Base-by-base conservation (phyloP, 92 coral and sea anemone species). In the Umimayanthus chanpuru region DNA sequence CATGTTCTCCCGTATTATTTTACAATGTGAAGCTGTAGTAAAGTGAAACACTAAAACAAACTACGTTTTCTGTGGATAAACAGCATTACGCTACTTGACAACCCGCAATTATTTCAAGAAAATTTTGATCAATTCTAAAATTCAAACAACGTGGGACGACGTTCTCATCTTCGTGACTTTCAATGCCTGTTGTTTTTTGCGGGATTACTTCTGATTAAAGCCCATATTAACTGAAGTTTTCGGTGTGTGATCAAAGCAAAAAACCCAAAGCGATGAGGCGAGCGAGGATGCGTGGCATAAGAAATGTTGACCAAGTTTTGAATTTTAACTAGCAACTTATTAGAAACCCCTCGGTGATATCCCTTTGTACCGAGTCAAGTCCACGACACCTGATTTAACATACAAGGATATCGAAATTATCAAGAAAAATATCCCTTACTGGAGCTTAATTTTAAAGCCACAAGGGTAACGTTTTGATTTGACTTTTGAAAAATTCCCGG, bases 311-410 rank as follows among this genome's bases (percentile, higher is more conserved):
- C 76, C 29, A 32, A 68, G 38, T 83, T 83, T 83, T 83, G 87
- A 71, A 83, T 70, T 68, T 68, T 83, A 83, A 83, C 87, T 68
- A 70, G 65, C 38, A 83, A 50, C 64, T 65, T 83, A 68, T 68
- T 83, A 70, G 76, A 71, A 83, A 29, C 77, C 78, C 87, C 87
- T 67, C 28, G 87, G 87, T 4, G 87, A 83, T 71, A 70, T 70
- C 11, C 49, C 6, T 68, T 83, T 32, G 30, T 21, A 55, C 65
- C 18, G 26, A 43, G 65, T 53, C 56, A 41, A 25, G 61, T 49
- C 36, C 20, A 16, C 14, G 23, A 23, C 38, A 32, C 38, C 47
- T 47, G 28, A 16, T 38, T 68, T 56, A 21, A 20, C 66, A 15
- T 28, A 20, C 6, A 25, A 28, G 29, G 64, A 21, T 14, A 12